Percentiles rank a stretch among this genome's conserved stretches.
Evolutionary conservation across 2,888 invertebrate species (phyloP).

Genomic region (Dryocosmus kuriphilus): DNA sequence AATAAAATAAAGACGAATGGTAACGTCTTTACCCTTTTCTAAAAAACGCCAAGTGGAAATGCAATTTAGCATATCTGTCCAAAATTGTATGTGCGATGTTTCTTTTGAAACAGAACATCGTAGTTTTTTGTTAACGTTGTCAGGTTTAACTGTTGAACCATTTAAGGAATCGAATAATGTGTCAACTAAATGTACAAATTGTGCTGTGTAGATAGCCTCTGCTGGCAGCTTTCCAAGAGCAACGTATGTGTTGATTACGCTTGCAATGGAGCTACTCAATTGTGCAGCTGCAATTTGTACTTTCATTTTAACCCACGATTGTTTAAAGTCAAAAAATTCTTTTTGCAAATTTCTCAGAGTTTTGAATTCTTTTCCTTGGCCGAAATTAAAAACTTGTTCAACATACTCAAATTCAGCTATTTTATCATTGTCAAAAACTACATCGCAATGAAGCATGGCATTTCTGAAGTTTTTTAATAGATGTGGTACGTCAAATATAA

Average conservation of each 20-base stretch:
- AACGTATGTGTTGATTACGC: background rate
- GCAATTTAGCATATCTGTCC: background rate
- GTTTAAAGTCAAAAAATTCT: too few species aligned
- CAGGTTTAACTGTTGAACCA: background rate
- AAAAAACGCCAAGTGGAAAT: background rate
- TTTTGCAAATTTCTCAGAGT: background rate
- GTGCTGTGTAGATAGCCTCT: background rate
- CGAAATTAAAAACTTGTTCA: too few species aligned
- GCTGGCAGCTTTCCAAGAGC: background rate
- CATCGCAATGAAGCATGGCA: slow-evolving; percentile 41
- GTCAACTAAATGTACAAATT: slow-evolving; percentile 9
- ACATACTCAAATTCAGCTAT: background rate
- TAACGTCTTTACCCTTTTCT: background rate
- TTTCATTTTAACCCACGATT: too few species aligned
- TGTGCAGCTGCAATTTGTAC: too few species aligned
- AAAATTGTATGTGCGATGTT: background rate
- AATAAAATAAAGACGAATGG: slow-evolving; percentile 37
- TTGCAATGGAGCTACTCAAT: slow-evolving; percentile 11
- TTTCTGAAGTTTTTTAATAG: slow-evolving; percentile 46
- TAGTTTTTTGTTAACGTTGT: too few species aligned
- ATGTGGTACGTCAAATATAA: slow-evolving; percentile 44
- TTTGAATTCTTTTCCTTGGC: slow-evolving; percentile 1
- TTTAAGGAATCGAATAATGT: slow-evolving; percentile 3
- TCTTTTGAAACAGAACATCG: too few species aligned
- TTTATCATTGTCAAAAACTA: slow-evolving; percentile 5